Evolutionary conservation across 2,888 invertebrate species (phyloP), one percentile per base, ranked within the genome.

Genomic region (Boloria euphrosyne): DNA sequence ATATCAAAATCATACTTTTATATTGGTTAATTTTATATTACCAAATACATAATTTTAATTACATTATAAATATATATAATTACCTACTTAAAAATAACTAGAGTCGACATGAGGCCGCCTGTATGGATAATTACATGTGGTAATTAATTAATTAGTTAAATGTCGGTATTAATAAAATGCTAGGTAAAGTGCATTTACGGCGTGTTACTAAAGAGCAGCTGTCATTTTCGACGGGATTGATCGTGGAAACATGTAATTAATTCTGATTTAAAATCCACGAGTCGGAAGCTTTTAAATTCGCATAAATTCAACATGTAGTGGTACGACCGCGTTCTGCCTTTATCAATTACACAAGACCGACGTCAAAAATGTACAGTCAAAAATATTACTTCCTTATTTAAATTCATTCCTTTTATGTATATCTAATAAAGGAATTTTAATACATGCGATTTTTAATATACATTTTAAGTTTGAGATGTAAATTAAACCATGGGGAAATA

Each of bases 251-350:
- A 81, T 75, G 72, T 80, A 73, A 87, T 89, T 88, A 89, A 89
- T 90, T 86, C 81, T 76, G 83, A 84, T 88, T 88, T 85, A 82
- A 87, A 82, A 84, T 83, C 77, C 76, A 77, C 80, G 83, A 83
- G 80, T 83, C 83, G 83, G 83, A 83, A 84, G 86, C 89, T 87
- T 89, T 90, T 90, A 89, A 90, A 90, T 84, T 82, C 85, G 81
- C 85, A 87, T 90, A 89, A 89, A 90, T 90, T 88, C 84, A 85
- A 83, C 87, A 90, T 87, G 89, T 87, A 86, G 85, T 79, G 86
- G 82, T 74, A 78, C 80, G 76, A 80, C 74, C 76, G 76, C 77
- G 80, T 76, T 75, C 80, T 81, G 85, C 90, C 88, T 89, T 89
- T 88, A 90, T 89, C 90, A 90, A 89, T 90, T 89, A 90, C 86